Conservation (phyloP, 2,888 invertebrate genomes). For the Drosophila pegasa region DNA sequence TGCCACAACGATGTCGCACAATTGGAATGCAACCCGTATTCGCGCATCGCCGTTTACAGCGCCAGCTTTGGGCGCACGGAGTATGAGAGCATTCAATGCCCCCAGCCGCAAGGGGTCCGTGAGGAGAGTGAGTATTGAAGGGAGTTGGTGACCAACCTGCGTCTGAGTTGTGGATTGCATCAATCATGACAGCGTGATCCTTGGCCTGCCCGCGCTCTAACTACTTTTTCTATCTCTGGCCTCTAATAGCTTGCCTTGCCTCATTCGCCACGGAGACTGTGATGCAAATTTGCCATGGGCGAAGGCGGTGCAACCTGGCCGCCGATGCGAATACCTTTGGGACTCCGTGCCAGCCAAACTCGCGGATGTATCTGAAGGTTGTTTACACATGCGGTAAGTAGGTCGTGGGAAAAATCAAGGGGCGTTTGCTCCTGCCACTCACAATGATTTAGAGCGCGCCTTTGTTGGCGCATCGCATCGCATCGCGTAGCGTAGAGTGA, state of each 20-base stretch:
- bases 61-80: constrained; percentile 97
- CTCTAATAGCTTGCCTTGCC: constrained; percentile 92
- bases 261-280: constrained; percentile 95
- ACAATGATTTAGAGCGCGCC: constrained; percentile 57
- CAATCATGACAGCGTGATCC: constrained; percentile 36
- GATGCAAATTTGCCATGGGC: constrained; percentile 94
- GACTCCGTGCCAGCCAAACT: constrained; percentile 92
- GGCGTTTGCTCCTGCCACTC: constrained; percentile 46
- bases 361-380: constrained; percentile 94
- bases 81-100: constrained; percentile 95
- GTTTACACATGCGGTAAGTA: constrained; percentile 94
- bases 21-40: constrained; percentile 94
- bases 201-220: constrained; percentile 3
- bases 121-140: constrained; percentile 92
- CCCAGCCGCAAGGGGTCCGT: constrained; percentile 93
- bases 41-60: constrained; percentile 95
- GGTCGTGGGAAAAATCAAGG: constrained; percentile 36
- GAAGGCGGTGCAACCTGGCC: constrained; percentile 91
- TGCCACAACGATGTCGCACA: constrained; percentile 96
- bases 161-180: constrained; percentile 20
- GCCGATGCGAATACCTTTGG: constrained; percentile 95
- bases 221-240: constrained; percentile 18
- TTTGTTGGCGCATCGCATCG: constrained; percentile 52
- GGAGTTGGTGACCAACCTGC: background rate
- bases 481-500: background rate